phyloP scores from a whole-genome alignment of 2,113 vertebrate species.

The Lepisosteus oculatus region DNA sequence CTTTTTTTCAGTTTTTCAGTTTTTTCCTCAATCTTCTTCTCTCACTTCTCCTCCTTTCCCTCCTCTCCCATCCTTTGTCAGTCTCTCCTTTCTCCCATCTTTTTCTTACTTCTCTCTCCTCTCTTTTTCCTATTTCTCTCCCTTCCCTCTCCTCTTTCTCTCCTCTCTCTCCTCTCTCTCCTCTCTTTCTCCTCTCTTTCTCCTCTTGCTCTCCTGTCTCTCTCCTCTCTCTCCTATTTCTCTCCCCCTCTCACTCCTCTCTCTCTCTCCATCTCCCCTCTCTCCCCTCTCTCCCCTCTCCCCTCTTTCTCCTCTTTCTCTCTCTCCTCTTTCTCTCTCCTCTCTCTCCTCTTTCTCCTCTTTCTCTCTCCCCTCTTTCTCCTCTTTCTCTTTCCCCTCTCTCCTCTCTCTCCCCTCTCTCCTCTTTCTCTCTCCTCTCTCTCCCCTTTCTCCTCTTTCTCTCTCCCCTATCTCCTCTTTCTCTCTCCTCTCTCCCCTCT shows the following conservation, averaged over 20 bases:
- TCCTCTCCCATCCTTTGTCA: background rate
- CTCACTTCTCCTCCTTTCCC: constrained; percentile 33
- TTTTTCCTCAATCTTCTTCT: constrained; percentile 46
- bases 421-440: constrained; percentile 32
- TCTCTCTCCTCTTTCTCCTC: background rate
- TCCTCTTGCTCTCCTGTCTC: background rate
- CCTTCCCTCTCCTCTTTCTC: background rate
- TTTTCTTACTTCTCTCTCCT: background rate
- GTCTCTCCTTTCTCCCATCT: background rate
- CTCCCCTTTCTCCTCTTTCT: constrained; percentile 29
- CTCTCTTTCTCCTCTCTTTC: background rate
- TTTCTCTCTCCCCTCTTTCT: constrained; percentile 18
- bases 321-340: background rate
- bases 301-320: background rate
- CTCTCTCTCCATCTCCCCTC: constrained; percentile 27
- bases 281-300: too few species aligned
- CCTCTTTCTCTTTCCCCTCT: constrained; percentile 25
- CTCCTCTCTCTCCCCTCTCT: constrained; percentile 44
- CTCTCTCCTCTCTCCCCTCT: constrained; percentile 22
- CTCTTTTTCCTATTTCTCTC: background rate
- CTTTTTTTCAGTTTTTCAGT: too few species aligned
- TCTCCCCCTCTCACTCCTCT: too few species aligned
- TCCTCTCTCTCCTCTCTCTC: background rate
- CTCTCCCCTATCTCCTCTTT: constrained; percentile 34
- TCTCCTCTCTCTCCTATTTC: too few species aligned